phyloP scores from a whole-genome alignment of 2,797 vertebrate genomes.

The Rallus crepitans region DNA sequence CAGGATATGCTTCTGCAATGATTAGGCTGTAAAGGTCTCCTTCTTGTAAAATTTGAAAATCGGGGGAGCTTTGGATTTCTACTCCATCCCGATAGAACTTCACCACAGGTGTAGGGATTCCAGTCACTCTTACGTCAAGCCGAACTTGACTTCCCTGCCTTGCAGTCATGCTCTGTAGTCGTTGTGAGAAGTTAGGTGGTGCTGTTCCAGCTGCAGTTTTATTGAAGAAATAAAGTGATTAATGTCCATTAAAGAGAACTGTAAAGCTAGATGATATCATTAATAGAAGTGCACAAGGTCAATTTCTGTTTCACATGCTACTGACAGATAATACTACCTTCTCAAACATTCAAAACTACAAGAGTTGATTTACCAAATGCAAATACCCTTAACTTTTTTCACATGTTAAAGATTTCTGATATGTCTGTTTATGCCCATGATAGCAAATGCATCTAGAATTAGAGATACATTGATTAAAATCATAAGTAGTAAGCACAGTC shows the following conservation, averaged over 20 bases:
- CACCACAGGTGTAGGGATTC: constrained; percentile 97
- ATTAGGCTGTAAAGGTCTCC: constrained; percentile 96
- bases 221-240: neutral
- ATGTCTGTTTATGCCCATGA: neutral
- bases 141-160: constrained; percentile 96
- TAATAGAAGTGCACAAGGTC: neutral
- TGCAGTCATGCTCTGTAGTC: constrained; percentile 95
- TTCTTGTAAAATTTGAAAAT: constrained; percentile 97
- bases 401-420: neutral
- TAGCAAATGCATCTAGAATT: neutral
- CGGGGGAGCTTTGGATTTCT: constrained; percentile 97
- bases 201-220: constrained; percentile 88
- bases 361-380: neutral
- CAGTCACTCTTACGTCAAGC: constrained; percentile 93
- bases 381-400: neutral
- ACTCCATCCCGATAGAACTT: constrained; percentile 98
- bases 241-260: neutral
- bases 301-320: neutral
- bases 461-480: neutral
- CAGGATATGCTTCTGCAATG: constrained; percentile 96
- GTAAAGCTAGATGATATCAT: neutral
- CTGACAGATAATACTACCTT: neutral
- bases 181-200: constrained; percentile 94
- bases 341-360: neutral
- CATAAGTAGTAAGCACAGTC: neutral